Base-by-base conservation (phyloP, 1,140 invertebrate genomes). In the Plutomurus gul region DNA sequence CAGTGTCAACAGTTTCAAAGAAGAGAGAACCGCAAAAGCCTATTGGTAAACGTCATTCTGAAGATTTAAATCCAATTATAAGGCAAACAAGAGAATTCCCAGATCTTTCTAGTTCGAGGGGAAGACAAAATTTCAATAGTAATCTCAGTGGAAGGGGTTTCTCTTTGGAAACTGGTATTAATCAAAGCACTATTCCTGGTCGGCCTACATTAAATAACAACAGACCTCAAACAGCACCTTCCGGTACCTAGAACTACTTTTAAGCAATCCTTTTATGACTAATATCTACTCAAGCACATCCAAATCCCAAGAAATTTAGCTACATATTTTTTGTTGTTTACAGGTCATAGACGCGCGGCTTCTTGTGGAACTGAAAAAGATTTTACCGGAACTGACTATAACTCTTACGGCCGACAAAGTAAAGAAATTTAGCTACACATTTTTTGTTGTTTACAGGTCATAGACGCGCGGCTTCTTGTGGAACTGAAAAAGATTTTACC, bases 321-420 rank as follows among this genome's bases (percentile, higher is more conserved):
- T 71, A 4, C 16, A 71, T 1, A n/a, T 71, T 39, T 71, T 56
- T 33, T 18, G 1, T 60, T 39, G 4, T 16, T 30, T 76, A 43
- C 47, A 81, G 81, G 78, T 27, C 79, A 80, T 72, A 71, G 79
- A 25, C 73, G 78, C 72, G 70, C 79, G 10, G 76, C 79, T 22
- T 80, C 79, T 3, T 79, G 78, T 47, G 79, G 78, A 30, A 81
- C 78, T 40, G 76, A 72, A 60, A 76, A 76, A 43, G 77, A 79
- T 70, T 79, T 79, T 46, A 13, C 20, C 2, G 70, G 70, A 25
- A 20, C 25, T 13, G 39, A 72, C 36, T 60, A n/a, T 60, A n/a
- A n/a, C n/a, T 37, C 20, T 39, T 60, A 39, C 49, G 10, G 39
- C 40, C 47, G 27, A 6, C 49, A 49, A 33, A 33, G 56, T 65